Base-by-base conservation (phyloP, 2,113 vertebrate genomes). In the Oryzias woworae region DNA sequence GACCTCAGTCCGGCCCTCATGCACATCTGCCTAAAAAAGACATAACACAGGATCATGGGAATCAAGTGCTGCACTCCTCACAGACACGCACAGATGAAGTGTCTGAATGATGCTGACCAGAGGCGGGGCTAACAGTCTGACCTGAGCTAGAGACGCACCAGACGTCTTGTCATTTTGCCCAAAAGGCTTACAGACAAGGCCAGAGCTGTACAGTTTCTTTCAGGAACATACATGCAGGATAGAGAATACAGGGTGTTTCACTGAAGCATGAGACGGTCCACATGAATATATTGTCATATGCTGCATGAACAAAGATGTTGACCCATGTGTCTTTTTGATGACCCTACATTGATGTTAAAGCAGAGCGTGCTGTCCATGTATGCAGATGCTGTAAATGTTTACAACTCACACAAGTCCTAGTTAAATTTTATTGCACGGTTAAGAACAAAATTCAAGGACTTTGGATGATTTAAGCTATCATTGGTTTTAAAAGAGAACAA, bases 111-210 rank as follows among this genome's bases (percentile, higher is more conserved):
- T 77, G 69, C 60, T 78, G 59, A 75, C 85, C 71, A 76, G 66
- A 75, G 73, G 81, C 73, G 62, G 31, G 59, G 70, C 67, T 61
- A 28, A 71, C 80, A 81, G 66, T 71, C 69, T 79, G 78, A 82
- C 85, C 83, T 26, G 51, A 79, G 77, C 58, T 66, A 77, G 66
- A 84, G 77, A 31, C 75, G 62, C 69, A 80, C 75, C 87, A 85
- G 84, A 86, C 84, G 81, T 71, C 71, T 58, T 50, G 54, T 62
- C 54, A 61, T 50, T 50, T 62, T 74, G 77, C 75, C 78, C 70
- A 69, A 28, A 23, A 50, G 74, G 51, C 62, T 69, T 65, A 77
- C 77, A 65, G 71, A 58, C 58, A 69, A 81, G 64, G 63, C 77
- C 74, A 75, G 62, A 81, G 7, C 26, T 5, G 26, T 4, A 28